Evolutionary conservation across 1,140 invertebrate genomes (phyloP).

Genomic region (Drosophila mojavensis): DNA sequence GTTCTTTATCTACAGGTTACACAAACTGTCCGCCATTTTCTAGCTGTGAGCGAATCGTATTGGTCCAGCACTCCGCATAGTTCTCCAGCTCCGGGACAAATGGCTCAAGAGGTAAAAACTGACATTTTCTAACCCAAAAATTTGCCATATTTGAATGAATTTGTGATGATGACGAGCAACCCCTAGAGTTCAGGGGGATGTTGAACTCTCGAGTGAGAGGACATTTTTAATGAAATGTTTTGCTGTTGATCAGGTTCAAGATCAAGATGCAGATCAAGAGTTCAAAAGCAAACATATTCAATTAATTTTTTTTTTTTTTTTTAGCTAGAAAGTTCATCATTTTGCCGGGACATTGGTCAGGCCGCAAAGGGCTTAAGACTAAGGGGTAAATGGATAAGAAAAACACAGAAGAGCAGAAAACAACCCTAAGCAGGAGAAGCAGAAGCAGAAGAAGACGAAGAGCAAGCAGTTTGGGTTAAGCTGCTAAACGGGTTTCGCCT

Average conservation of each 20-base stretch:
- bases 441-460: no score
- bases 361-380: slow-evolving; percentile 14
- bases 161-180: slow-evolving; percentile 38
- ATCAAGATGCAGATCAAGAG: slow-evolving; percentile 52
- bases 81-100: not conserved
- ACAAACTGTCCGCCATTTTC: slow-evolving; percentile 32
- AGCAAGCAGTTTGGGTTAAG: slow-evolving; percentile 40
- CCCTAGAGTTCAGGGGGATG: slow-evolving; percentile 58
- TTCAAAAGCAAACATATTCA: slow-evolving; percentile 59
- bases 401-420: not conserved
- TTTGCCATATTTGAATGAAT: slow-evolving; percentile 38
- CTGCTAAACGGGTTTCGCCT: slow-evolving; percentile 61
- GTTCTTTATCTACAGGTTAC: not conserved
- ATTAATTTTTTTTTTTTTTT: slow-evolving; percentile 53
- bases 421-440: slow-evolving; percentile 22
- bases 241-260: slow-evolving; percentile 21
- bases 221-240: slow-evolving; percentile 71
- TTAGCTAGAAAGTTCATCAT: slow-evolving; percentile 68
- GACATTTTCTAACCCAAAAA: slow-evolving; percentile 73
- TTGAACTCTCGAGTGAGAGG: slow-evolving; percentile 33
- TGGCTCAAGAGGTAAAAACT: slow-evolving; percentile 32
- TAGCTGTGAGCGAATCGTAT: slow-evolving; percentile 16
- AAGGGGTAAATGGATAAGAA: slow-evolving; percentile 7
- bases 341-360: slow-evolving; percentile 59
- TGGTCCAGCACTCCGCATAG: slow-evolving; percentile 50